These are phyloP conservation scores for Drosophila nebulosa DNA, from an alignment of 1,140 invertebrate species.

Conservation along the genomic window DNA sequence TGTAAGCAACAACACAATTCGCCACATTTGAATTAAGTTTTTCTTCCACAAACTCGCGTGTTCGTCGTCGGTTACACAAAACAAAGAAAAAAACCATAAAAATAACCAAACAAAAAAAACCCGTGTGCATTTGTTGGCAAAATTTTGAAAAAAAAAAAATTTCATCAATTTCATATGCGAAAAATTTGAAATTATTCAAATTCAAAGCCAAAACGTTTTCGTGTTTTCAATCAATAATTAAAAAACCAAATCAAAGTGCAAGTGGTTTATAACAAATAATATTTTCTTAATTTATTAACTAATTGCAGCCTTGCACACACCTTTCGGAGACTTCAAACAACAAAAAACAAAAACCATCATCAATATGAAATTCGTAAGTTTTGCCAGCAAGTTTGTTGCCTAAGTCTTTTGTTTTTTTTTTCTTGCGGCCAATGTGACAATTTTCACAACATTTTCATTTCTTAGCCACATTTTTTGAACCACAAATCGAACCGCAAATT, in stretches of 20 bases:
- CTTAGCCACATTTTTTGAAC: conserved; percentile 32
- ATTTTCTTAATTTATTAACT: conserved; percentile 69
- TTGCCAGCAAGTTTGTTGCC: conserved; percentile 54
- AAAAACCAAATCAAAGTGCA: conserved; percentile 27
- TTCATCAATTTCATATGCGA: conserved; percentile 24
- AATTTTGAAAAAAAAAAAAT: conserved; percentile 26
- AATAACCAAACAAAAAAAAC: background rate
- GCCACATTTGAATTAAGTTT: conserved; percentile 39
- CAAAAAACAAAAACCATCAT: conserved; percentile 12
- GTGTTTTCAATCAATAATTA: conserved; percentile 19
- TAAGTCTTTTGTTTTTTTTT: conserved; percentile 61
- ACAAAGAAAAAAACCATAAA: conserved; percentile 9
- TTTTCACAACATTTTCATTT: conserved; percentile 41
- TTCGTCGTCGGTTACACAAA: conserved; percentile 27
- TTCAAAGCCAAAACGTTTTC: conserved; percentile 45
- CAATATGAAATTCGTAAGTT: conserved; percentile 80
- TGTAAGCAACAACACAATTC: conserved; percentile 37
- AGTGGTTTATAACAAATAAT: conserved; percentile 54
- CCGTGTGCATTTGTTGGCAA: conserved; percentile 38
- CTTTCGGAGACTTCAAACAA: conserved; percentile 33
- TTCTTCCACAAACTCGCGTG: conserved; percentile 43
- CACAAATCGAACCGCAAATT: conserved; percentile 47
- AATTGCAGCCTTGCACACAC: conserved; percentile 58
- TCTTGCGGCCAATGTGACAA: conserved; percentile 18
- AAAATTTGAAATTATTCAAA: conserved; percentile 8